These are phyloP conservation scores for Dryoscopus gambensis DNA, from an alignment of 2,113 vertebrate genomes.

Conservation along the genomic window DNA sequence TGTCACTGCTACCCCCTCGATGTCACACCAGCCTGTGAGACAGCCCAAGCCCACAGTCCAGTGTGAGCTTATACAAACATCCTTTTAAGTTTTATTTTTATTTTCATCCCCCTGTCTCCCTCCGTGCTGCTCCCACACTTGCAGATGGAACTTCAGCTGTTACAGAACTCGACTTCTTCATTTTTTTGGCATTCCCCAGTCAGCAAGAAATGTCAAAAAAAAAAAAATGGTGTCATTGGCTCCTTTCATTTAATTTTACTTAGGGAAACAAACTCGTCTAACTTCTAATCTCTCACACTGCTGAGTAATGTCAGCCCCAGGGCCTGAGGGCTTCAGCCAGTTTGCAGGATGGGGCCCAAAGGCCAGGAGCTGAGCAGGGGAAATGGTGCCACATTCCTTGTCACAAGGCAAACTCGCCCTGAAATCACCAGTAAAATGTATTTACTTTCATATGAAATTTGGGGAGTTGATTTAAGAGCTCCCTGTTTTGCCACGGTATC, in stretches of 20 bases:
- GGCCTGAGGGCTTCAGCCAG: not conserved
- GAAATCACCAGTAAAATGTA: conserved; percentile 14
- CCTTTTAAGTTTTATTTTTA: not conserved
- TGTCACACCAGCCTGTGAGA: not conserved
- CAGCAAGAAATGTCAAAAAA: not conserved
- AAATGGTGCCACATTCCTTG: not conserved
- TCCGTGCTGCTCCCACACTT: not conserved
- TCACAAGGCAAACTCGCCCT: not conserved
- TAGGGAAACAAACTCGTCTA: not conserved
- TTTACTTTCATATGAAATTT: conserved; percentile 47
- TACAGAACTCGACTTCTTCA: not conserved
- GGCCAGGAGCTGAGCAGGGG: not conserved
- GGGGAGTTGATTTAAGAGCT: conserved; percentile 61
- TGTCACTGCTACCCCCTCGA: not conserved
- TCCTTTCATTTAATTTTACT: not conserved
- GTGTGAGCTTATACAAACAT: not conserved
- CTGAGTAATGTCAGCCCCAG: not conserved
- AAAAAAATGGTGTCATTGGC: not conserved
- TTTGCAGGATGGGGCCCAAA: not conserved
- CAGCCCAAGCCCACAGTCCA: not conserved
- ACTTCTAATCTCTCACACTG: not conserved
- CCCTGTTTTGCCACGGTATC: conserved; percentile 34
- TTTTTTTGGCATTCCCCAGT: not conserved
- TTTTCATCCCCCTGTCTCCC: not conserved
- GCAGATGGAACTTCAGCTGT: not conserved